These are phyloP conservation scores for human (Homo sapiens) DNA, from an alignment of 2,113 vertebrate species.

Conservation along the genomic window GRCh38 chr2:46548001-46548500, in stretches of 20 bases:
- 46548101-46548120: neutral
- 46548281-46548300: neutral
- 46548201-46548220: conserved; percentile 56
- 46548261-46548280: neutral
- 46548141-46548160: neutral
- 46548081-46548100: neutral
- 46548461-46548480: neutral
- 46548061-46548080: neutral
- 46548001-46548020: conserved; percentile 12
- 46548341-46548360: neutral
- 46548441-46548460: neutral
- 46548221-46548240: conserved; percentile 49
- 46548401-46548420: neutral
- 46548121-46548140: neutral
- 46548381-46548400: too few species aligned
- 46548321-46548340: neutral
- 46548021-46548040: conserved; percentile 12
- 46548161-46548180: conserved; percentile 65
- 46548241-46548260: conserved; percentile 49
- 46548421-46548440: neutral
- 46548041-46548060: conserved; percentile 31
- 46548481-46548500: neutral
- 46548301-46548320: neutral
- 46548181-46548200: neutral
- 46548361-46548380: neutral